Percentiles rank a stretch among this genome's conserved stretches.
phyloP scores from a whole-genome alignment of 2,888 invertebrate species.

The Hedychridium roseum region DNA sequence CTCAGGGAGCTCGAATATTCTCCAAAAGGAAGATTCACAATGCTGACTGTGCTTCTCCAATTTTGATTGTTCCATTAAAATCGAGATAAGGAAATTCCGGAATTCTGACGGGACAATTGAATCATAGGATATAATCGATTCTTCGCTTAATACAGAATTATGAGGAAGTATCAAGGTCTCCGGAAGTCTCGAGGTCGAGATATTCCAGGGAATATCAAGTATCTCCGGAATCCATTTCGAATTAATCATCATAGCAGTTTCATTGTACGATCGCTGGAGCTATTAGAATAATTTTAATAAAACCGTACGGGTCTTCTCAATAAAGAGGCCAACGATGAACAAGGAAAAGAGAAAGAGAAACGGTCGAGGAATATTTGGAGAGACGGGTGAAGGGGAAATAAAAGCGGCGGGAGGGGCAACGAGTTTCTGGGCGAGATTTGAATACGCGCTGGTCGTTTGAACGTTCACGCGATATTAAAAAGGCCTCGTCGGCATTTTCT shows the following conservation, averaged over 20 bases:
- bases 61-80: too few relatives aligned
- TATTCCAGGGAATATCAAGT: slow-evolving; percentile 23
- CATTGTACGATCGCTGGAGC: slow-evolving; percentile 18
- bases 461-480: slow-evolving; percentile 45
- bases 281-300: slow-evolving; percentile 58
- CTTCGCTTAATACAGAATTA: too few relatives aligned
- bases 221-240: slow-evolving; percentile 21
- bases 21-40: too few relatives aligned
- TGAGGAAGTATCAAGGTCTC: too few relatives aligned
- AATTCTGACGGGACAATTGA: too few relatives aligned
- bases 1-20: too few relatives aligned
- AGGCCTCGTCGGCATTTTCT: slow-evolving; percentile 35
- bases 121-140: too few relatives aligned
- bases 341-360: slow-evolving; percentile 11
- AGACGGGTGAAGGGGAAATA: too few relatives aligned
- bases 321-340: slow-evolving; percentile 2
- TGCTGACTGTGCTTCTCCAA: too few relatives aligned
- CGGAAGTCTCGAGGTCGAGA: neutral
- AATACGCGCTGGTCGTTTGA: slow-evolving; percentile 34
- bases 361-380: slow-evolving; percentile 8
- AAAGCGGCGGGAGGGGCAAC: slow-evolving; percentile 4
- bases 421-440: slow-evolving; percentile 31
- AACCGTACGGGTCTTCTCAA: slow-evolving; percentile 27
- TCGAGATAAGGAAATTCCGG: too few relatives aligned
- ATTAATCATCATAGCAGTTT: slow-evolving; percentile 29